Percentiles rank a stretch among this genome's conserved stretches.
phyloP scores from a whole-genome alignment of 2,113 vertebrate genomes.

The Columba janthina region DNA sequence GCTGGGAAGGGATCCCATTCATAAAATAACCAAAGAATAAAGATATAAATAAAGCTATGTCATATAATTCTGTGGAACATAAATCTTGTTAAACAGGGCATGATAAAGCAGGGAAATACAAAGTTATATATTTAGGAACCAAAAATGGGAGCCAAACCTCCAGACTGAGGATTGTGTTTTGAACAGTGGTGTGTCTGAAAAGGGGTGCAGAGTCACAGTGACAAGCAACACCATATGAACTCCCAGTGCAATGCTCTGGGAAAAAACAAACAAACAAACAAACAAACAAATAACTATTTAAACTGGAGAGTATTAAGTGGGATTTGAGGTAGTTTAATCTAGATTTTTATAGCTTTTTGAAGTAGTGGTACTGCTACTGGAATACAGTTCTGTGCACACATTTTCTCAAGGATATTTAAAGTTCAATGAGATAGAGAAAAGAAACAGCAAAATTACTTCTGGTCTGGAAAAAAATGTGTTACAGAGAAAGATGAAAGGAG shows the following conservation, averaged over 20 bases:
- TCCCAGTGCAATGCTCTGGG: neutral
- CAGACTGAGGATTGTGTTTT: neutral
- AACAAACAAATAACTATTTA: neutral
- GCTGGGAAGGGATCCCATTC: neutral
- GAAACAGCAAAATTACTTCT: neutral
- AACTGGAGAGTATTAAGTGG: neutral
- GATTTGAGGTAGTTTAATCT: neutral
- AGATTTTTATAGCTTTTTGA: neutral
- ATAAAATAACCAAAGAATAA: neutral
- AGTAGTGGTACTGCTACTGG: neutral
- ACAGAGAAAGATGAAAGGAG: neutral
- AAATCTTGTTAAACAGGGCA: neutral
- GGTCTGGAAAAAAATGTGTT: neutral
- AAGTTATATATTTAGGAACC: neutral
- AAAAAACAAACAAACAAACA: neutral
- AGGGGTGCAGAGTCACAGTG: neutral
- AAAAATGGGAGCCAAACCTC: neutral
- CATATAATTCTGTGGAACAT: neutral
- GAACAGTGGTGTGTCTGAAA: neutral
- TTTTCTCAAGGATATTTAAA: neutral
- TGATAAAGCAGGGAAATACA: neutral
- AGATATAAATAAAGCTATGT: conserved; percentile 7
- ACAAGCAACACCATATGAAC: neutral
- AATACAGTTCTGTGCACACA: neutral
- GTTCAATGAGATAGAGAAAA: neutral